Percentiles rank a stretch among this genome's conserved stretches.
These are phyloP conservation scores for Strigamia crassipes DNA, from an alignment of 2,888 invertebrate genomes.

Conservation along the genomic window DNA sequence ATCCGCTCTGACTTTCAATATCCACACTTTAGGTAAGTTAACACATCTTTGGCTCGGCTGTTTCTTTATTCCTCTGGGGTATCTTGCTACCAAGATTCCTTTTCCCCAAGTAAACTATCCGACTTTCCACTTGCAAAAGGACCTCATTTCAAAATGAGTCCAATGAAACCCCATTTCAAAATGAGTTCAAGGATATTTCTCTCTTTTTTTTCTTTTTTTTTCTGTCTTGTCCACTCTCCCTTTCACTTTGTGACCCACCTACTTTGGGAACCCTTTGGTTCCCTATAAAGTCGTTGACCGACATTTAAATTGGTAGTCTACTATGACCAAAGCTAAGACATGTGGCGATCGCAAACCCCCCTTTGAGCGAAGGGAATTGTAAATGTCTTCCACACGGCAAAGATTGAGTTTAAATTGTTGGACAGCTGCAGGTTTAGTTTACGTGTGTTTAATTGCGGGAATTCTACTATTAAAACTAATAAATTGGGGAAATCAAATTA, in stretches of 20 bases:
- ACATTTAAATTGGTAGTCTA: neutral
- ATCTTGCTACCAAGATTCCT: neutral
- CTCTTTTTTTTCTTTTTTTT: neutral
- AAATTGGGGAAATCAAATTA: neutral
- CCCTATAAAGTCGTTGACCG: conserved; percentile 1
- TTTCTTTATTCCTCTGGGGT: neutral
- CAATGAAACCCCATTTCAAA: neutral
- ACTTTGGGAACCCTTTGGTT: neutral
- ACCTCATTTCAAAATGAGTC: neutral
- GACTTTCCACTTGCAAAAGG: neutral
- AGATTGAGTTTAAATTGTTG: neutral
- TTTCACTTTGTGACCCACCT: neutral
- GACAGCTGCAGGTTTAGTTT: neutral
- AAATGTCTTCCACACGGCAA: neutral
- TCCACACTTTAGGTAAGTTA: conserved; percentile 11
- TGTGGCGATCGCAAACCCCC: conserved; percentile 26
- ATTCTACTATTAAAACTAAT: neutral
- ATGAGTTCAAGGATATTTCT: neutral
- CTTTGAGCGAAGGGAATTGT: conserved; percentile 19
- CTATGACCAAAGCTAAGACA: neutral
- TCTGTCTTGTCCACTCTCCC: conserved; percentile 2
- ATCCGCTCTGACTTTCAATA: conserved; percentile 1
- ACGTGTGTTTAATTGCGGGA: neutral
- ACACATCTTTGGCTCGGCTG: neutral
- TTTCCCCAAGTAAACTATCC: neutral